Percentiles rank a stretch among this genome's conserved stretches.
Conservation (phyloP, 2,113 vertebrate genomes). For the Cyphomyrus discorhynchus region DNA sequence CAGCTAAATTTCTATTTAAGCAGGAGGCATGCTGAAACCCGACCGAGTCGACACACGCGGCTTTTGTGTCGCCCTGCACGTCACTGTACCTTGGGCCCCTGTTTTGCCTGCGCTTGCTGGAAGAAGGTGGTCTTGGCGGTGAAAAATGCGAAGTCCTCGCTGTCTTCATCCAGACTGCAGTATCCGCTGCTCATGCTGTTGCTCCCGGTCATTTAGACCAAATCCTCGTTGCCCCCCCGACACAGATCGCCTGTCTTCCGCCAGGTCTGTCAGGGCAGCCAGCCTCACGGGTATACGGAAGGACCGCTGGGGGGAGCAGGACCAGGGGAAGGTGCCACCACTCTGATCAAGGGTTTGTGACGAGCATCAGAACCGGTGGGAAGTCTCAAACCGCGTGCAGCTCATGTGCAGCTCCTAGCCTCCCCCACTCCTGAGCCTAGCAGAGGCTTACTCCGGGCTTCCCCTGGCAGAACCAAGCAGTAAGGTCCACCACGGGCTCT, state of each 20-base stretch:
- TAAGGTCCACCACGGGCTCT: neutral
- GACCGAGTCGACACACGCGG: neutral
- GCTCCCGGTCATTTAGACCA: conserved; percentile 62
- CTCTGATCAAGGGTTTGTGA: neutral
- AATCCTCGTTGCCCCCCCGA: conserved; percentile 28
- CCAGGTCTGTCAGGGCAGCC: conserved; percentile 22
- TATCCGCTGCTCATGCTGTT: conserved; percentile 97
- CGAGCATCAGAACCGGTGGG: neutral
- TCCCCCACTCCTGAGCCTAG: neutral
- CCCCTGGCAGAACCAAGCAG: neutral
- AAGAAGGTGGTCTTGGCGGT: conserved; percentile 93
- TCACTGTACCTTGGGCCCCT: conserved; percentile 66
- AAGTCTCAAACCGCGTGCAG: neutral
- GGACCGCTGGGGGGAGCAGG: neutral
- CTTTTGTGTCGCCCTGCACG: neutral
- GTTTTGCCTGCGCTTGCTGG: conserved; percentile 55
- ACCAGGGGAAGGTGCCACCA: neutral
- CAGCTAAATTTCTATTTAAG: neutral
- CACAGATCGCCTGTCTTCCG: neutral
- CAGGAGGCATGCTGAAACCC: neutral
- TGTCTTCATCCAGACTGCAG: conserved; percentile 91
- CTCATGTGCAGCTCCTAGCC: neutral
- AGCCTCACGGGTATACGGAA: conserved; percentile 24
- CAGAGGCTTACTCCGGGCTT: neutral
- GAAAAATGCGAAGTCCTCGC: conserved; percentile 85